Evolutionary conservation across 2,113 vertebrate species (phyloP), one percentile per base, ranked within the genome.

Genomic region (Brachypteracias leptosomus): DNA sequence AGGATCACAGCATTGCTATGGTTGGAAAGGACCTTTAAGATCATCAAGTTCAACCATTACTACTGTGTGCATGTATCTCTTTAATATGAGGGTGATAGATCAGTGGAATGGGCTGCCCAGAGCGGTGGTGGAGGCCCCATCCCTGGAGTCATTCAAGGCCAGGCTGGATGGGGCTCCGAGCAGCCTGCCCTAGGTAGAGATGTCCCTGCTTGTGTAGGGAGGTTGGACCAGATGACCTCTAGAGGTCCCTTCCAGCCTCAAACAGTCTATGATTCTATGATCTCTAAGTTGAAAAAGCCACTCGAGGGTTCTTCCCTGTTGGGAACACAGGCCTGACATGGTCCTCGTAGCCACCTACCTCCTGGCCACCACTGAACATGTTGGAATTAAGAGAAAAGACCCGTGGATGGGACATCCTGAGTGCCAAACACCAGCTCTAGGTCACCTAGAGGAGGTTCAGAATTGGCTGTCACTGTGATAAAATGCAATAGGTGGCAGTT

Each of bases 301-400:
- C 22, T 44, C 2, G 1, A 65, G 12, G 9, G 31, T 28, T 73
- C 29, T 8, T 40, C 8, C 6, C 25, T 68, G n/a, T 47, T 0
- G 0, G 26, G 19, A 57, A 10, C 42, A 63, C 25, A 73, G 28
- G 16, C 14, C 15, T 82, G 28, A 31, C 25, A 36, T 24, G 16
- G 18, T 46, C 36, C 36, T 81, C 0, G 0, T 52, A 68, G 40
- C 21, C 31, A 58, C 18, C 61, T 40, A 4, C 14, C 21, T 85
- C 24, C 36, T 42, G 57, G 11, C 19, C n/a, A 19, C 25, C 29
- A 21, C 19, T 0, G 29, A 73, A 26, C 33, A 31, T 0, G 0
- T 10, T 11, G 28, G n/a, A 66, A 5, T 47, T 29, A 3, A 22
- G 22, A 47, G 59, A 65, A 76, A 55, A 16, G 42, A 79, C 31